Conservation (phyloP, 2,797 vertebrate species). For the Lepus townsendii region DNA sequence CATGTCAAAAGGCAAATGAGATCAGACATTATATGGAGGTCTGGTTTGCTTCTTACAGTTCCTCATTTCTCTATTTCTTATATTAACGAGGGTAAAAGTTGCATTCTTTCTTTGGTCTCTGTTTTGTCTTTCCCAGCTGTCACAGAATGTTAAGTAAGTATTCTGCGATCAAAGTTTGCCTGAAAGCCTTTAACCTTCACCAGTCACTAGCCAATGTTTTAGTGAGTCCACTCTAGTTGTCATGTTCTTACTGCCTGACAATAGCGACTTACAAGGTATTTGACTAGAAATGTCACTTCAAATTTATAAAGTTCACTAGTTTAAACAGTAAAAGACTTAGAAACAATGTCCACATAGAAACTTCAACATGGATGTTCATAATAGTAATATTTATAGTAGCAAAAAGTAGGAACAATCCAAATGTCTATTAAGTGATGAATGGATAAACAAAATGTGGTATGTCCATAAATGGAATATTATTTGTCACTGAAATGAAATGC, state of each 20-base stretch:
- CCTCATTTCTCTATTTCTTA: constrained; percentile 66
- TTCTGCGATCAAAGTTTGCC: constrained; percentile 45
- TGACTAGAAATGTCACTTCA: constrained; percentile 7
- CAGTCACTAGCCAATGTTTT: not conserved
- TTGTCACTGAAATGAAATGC: constrained; percentile 50
- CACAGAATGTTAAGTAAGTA: constrained; percentile 45
- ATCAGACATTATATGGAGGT: constrained; percentile 48
- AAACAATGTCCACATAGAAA: constrained; percentile 31
- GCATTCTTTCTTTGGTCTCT: constrained; percentile 68
- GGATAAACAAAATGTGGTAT: not conserved
- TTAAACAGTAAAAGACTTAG: constrained; percentile 23
- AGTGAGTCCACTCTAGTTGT: not conserved
- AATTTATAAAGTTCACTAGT: constrained; percentile 12
- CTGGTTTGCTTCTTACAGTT: constrained; percentile 71
- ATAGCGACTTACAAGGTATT: not conserved
- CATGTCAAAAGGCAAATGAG: constrained; percentile 44
- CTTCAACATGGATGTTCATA: not conserved
- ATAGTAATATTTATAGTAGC: not conserved
- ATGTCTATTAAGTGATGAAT: not conserved
- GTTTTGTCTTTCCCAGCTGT: constrained; percentile 61
- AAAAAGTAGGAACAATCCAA: constrained; percentile 18
- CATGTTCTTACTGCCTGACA: not conserved
- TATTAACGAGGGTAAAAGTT: constrained; percentile 72
- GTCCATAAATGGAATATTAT: constrained; percentile 2
- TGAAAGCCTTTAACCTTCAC: constrained; percentile 63